Conservation (phyloP, 2,888 invertebrate genomes). For the Pristionchus mayeri region DNA sequence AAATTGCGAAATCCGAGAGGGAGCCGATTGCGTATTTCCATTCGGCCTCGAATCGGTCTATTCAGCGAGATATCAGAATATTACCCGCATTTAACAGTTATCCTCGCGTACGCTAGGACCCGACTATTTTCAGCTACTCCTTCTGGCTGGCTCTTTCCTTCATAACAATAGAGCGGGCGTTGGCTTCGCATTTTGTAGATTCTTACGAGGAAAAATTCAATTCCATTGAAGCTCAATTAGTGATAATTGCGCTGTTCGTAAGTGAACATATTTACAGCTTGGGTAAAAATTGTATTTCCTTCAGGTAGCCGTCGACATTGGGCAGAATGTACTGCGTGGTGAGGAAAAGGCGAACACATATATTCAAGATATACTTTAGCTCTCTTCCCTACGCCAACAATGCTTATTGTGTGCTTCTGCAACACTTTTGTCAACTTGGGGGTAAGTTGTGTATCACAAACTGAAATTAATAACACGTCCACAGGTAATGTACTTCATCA, state of each 20-base stretch:
- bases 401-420: neutral
- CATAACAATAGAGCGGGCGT: neutral
- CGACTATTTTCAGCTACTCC: neutral
- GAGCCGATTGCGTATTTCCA: no score
- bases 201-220: neutral
- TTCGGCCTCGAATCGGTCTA: no score
- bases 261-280: no score
- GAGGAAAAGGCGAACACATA: neutral
- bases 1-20: no score
- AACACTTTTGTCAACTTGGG: neutral
- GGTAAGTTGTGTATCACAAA: neutral
- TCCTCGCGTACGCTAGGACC: no score
- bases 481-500: slow-evolving; percentile 7
- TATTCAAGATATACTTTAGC: neutral
- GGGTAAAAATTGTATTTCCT: neutral
- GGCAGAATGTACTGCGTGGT: neutral
- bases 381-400: neutral
- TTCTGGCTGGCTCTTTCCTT: neutral
- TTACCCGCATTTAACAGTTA: no score
- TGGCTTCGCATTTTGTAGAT: neutral
- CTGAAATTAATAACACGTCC: neutral
- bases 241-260: neutral
- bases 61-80: neutral
- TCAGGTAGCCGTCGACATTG: neutral
- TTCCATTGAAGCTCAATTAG: neutral